Evolutionary conservation across 1,140 invertebrate genomes (phyloP), one percentile per base, ranked within the genome.

Genomic region (Drosophila ogumai): DNA sequence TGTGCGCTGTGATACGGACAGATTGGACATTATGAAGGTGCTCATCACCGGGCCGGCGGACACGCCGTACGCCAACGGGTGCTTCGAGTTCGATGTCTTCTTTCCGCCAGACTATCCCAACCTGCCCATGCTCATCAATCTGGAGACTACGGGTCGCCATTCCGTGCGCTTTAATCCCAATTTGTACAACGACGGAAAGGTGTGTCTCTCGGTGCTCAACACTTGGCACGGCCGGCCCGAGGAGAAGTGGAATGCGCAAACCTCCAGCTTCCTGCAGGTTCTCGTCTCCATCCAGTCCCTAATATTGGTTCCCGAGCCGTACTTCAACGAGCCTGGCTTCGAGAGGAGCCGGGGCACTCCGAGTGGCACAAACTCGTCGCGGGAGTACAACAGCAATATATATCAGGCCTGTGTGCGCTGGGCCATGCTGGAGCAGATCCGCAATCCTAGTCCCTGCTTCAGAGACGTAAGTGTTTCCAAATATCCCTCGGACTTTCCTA

Each of bases 211-310:
- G 79, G 97, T 99, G 65, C 93, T 99, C 25, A 99, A 99, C 92
- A 99, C 98, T 0, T 99, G 98, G 98, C 98, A 99, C 93, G 98
- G 98, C 6, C 94, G 98, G 65, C 98, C 98, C n/a, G 98, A 99
- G 93, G 98, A 99, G 92, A 98, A 99, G 93, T 99, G 98, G 98
- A 99, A 99, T 93, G 96, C 98, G 44, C 97, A 98, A 91, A 99
- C 98, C 0, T 99, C 98, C 49, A 99, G 98, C 93, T 98, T 99
- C 91, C 94, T 99, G 56, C 98, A 99, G 95, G 97, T 99, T 41
- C 94, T 99, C 81, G 98, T 99, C 13, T 99, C 98, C 38, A 99
- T 99, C 87, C 98, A 99, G 93, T 98, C 97, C 22, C 93, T 99
- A 68, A 99, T 99, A 91, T 94, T 99, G 71, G 98, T 99, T 15